A percentile compares a stretch with the other conserved stretches of the same genome.
phyloP scores from a whole-genome alignment of 2,888 invertebrate species.

The Teleogryllus oceanicus region DNA sequence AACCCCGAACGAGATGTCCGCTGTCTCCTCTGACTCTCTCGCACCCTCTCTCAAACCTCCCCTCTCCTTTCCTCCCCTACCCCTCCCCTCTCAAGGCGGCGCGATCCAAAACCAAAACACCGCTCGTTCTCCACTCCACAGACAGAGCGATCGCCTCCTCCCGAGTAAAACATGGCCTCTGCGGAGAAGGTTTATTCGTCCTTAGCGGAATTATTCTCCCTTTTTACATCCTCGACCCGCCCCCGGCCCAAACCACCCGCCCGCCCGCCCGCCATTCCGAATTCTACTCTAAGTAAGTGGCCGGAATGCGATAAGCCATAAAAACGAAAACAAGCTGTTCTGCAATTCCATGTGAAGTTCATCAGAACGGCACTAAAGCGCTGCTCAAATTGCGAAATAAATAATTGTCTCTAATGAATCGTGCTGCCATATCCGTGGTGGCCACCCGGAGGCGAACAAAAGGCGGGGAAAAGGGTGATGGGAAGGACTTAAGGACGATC shows the following conservation, averaged over 20 bases:
- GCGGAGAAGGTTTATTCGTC: slow-evolving; percentile 18
- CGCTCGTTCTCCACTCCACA: not conserved
- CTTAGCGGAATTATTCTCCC: not conserved
- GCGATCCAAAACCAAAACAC: not conserved
- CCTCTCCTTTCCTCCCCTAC: not conserved
- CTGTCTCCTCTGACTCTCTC: too few relatives aligned
- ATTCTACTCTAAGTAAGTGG: slow-evolving; percentile 10
- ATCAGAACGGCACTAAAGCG: slow-evolving; percentile 18
- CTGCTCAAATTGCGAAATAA: slow-evolving; percentile 6
- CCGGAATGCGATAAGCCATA: slow-evolving; percentile 1
- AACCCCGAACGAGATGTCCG: too few relatives aligned
- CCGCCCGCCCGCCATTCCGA: not conserved
- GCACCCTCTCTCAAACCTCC: not conserved
- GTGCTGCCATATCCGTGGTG: not conserved
- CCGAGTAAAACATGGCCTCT: not conserved
- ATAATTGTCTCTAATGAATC: slow-evolving; percentile 5
- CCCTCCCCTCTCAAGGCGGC: not conserved
- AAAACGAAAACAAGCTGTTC: slow-evolving; percentile 18
- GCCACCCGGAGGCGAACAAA: too few relatives aligned
- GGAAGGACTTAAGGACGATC: too few relatives aligned
- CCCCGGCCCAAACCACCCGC: not conserved
- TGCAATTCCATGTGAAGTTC: slow-evolving; percentile 18
- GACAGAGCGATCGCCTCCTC: not conserved
- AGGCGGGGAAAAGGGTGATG: too few relatives aligned
- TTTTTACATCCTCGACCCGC: not conserved